Percentiles rank a stretch among this genome's conserved stretches.
These are phyloP conservation scores for Dromaius novaehollandiae DNA, from an alignment of 2,113 vertebrate genomes.

Conservation along the genomic window DNA sequence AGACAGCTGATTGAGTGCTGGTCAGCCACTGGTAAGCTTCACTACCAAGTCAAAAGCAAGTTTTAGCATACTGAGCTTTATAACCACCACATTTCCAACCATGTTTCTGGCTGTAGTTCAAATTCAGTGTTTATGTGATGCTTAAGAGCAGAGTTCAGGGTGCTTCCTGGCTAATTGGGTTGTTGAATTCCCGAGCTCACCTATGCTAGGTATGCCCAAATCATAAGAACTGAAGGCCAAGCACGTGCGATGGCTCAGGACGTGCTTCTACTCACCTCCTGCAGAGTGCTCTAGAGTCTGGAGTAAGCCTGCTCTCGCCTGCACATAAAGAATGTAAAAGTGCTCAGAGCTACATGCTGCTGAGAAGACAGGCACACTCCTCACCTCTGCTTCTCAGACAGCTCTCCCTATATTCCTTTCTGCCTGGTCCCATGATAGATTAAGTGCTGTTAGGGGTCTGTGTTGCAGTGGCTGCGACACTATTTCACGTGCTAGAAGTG, in stretches of 20 bases:
- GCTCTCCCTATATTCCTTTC: background rate
- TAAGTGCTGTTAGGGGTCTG: background rate
- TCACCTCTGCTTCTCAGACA: background rate
- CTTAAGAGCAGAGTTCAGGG: background rate
- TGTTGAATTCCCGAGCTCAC: background rate
- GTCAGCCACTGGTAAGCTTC: background rate
- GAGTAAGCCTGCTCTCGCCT: background rate
- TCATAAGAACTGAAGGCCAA: rapidly evolving
- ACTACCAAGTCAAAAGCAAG: rapidly evolving
- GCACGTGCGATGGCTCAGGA: rapidly evolving
- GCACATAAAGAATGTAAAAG: background rate
- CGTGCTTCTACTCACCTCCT: background rate
- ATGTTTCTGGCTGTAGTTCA: background rate
- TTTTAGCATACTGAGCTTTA: background rate
- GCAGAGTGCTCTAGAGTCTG: background rate
- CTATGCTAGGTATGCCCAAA: background rate
- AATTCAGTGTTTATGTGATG: background rate
- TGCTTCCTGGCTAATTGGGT: background rate
- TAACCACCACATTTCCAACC: background rate
- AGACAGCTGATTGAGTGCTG: background rate
- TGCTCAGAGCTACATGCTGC: background rate
- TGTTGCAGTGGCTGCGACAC: rapidly evolving
- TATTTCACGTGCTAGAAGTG: background rate
- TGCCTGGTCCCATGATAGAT: rapidly evolving
- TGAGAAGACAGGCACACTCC: background rate